A percentile compares a stretch with the other conserved stretches of the same genome.
These are phyloP conservation scores for Hippocampus guttulatus DNA, from an alignment of 2,113 vertebrate species.

Conservation along the genomic window DNA sequence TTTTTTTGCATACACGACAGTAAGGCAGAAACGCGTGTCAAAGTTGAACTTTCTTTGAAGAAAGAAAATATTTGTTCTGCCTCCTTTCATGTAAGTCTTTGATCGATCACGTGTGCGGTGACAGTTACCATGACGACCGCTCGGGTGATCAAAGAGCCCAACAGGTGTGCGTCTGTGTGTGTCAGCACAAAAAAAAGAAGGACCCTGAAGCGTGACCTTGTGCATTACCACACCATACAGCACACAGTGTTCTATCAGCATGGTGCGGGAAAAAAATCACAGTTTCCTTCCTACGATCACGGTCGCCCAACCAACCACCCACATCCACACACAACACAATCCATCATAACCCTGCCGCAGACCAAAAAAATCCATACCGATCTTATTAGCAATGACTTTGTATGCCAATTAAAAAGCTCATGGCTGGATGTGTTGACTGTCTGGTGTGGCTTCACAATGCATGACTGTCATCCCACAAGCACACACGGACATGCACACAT, in stretches of 20 bases:
- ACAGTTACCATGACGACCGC: slow-evolving; percentile 55
- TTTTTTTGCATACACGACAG: not conserved
- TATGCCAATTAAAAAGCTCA: slow-evolving; percentile 43
- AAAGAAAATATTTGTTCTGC: not conserved
- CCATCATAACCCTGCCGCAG: slow-evolving; percentile 1
- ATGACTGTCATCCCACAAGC: slow-evolving; percentile 1
- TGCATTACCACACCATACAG: slow-evolving; percentile 5
- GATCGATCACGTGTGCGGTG: slow-evolving; percentile 44
- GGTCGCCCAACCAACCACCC: not conserved
- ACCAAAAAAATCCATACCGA: slow-evolving; percentile 41
- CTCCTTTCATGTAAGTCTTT: slow-evolving; percentile 35
- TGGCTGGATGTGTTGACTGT: slow-evolving; percentile 46
- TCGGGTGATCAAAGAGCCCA: slow-evolving; percentile 45
- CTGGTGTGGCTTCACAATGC: slow-evolving; percentile 17
- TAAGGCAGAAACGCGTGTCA: too few species aligned
- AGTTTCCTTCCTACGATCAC: slow-evolving; percentile 1
- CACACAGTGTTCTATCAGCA: slow-evolving; percentile 1
- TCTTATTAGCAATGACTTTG: slow-evolving; percentile 43
- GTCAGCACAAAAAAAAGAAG: slow-evolving; percentile 18
- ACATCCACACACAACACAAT: not conserved
- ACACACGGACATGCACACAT: not conserved
- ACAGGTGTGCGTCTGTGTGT: slow-evolving; percentile 42
- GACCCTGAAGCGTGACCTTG: slow-evolving; percentile 44
- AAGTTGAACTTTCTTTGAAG: not conserved
- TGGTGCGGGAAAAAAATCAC: not conserved